Evolutionary conservation across 92 coral and sea anemone species (phyloP).

Genomic region (Parazoanthus swiftii): DNA sequence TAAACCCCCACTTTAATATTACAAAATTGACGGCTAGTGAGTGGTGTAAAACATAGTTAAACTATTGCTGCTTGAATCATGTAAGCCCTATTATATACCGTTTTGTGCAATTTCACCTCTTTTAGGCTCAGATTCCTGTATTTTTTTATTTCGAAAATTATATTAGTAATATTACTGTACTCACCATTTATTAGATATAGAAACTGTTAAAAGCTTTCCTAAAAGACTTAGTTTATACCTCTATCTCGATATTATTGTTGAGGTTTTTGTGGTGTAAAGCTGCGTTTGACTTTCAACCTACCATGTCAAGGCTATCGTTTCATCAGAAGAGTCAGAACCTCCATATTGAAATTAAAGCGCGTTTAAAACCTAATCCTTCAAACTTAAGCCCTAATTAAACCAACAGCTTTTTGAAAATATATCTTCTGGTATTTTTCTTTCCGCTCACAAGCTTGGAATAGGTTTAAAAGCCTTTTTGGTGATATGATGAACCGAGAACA

Average conservation of each 20-base stretch:
- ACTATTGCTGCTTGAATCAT: neutral
- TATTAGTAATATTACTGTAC: neutral
- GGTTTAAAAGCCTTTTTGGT: neutral
- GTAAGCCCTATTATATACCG: neutral
- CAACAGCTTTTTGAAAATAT: neutral
- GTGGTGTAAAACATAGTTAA: neutral
- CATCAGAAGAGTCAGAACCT: neutral
- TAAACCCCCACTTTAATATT: neutral
- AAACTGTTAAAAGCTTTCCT: neutral
- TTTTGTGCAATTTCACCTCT: neutral
- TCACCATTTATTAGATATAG: neutral
- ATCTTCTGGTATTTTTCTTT: neutral
- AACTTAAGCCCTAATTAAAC: neutral
- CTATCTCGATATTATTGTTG: neutral
- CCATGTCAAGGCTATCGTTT: neutral
- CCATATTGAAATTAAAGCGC: constrained; percentile 7
- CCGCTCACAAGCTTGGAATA: neutral
- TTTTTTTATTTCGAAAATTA: too few relatives aligned
- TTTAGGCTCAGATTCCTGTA: neutral
- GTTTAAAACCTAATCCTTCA: neutral
- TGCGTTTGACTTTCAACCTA: neutral
- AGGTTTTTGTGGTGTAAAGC: constrained; percentile 5
- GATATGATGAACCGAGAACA: neutral
- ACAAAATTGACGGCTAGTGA: neutral
- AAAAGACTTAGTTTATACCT: neutral